These are phyloP conservation scores for Akabosia matsudoensis DNA, from an alignment of 1,140 invertebrate genomes.

Conservation along the genomic window DNA sequence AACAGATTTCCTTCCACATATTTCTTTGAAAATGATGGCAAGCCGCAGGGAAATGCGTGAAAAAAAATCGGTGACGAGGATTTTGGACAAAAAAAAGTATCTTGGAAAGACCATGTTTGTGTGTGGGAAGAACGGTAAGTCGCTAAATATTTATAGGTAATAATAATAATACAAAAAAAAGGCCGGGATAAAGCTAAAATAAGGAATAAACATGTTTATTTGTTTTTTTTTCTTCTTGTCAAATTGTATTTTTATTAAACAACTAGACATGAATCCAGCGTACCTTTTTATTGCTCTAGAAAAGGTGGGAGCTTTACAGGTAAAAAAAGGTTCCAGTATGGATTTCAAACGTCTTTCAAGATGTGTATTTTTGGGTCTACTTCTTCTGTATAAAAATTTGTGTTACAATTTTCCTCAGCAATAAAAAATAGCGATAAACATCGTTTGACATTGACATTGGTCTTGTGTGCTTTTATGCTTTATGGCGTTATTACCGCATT, in stretches of 20 bases:
- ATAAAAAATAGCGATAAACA: no score
- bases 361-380: no score
- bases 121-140: not conserved
- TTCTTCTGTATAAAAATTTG: no score
- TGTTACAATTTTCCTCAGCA: no score
- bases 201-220: not conserved
- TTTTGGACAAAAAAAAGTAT: not conserved
- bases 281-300: not conserved
- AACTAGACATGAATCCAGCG: not conserved
- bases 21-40: no score
- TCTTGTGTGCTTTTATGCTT: no score
- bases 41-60: not conserved
- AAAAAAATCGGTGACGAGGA: not conserved
- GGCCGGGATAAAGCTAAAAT: not conserved
- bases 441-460: not conserved
- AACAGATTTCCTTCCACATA: no score
- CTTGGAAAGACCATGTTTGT: not conserved
- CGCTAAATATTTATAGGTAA: not conserved
- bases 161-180: not conserved
- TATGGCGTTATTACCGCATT: no score
- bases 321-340: not conserved
- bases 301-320: not conserved
- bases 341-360: no score
- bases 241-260: not conserved
- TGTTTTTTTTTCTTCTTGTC: not conserved